Evolutionary conservation across 92 coral and sea anemone genomes (phyloP).

Genomic region (Epizoanthus stellaris): DNA sequence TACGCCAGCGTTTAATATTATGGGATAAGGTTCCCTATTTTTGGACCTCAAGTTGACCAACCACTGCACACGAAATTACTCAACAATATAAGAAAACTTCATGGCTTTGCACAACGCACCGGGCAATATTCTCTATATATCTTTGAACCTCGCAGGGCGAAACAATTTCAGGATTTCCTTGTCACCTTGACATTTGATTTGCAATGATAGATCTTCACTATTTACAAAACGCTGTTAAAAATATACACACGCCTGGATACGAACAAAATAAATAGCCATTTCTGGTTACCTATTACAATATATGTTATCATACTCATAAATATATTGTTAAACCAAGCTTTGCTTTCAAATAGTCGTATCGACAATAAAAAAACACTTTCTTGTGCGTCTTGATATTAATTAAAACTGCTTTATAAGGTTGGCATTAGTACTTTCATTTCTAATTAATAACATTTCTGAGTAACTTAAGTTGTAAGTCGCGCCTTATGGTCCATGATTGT

Average conservation of each 20-base stretch:
- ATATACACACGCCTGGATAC: background rate
- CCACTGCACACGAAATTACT: too few species aligned
- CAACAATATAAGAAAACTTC: too few species aligned
- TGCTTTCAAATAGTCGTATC: too few species aligned
- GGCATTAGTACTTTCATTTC: background rate
- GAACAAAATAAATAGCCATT: background rate
- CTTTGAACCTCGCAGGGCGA: too few species aligned
- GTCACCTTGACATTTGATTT: constrained; percentile 11
- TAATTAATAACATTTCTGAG: background rate
- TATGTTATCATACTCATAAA: too few species aligned
- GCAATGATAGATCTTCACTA: background rate
- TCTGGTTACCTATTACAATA: too few species aligned
- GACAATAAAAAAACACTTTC: background rate
- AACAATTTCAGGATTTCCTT: background rate
- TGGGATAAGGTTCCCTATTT: too few species aligned
- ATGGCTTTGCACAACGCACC: too few species aligned
- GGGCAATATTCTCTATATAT: too few species aligned
- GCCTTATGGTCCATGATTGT: constrained; percentile 97
- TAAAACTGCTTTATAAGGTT: background rate
- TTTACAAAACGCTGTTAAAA: background rate
- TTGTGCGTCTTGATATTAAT: background rate
- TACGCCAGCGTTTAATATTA: too few species aligned
- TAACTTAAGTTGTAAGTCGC: constrained; percentile 54
- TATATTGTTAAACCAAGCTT: too few species aligned
- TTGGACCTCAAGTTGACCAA: too few species aligned